Percentiles rank a stretch among this genome's conserved stretches.
phyloP scores from a whole-genome alignment of 1,140 invertebrate species.

The Galleria mellonella region DNA sequence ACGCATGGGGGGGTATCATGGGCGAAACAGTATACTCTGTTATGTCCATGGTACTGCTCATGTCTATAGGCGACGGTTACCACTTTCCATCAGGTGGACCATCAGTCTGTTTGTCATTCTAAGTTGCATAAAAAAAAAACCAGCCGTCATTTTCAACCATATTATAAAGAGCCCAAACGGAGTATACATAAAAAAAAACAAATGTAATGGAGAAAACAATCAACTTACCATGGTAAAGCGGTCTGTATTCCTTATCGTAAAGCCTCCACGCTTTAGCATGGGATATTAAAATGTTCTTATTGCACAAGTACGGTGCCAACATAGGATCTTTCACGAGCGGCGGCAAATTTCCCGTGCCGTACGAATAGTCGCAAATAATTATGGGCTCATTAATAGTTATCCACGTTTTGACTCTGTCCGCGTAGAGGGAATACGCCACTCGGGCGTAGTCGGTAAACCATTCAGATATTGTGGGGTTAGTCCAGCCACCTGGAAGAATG shows the following conservation, averaged over 20 bases:
- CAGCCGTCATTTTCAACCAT: no score
- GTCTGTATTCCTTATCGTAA: slow-evolving; percentile 75
- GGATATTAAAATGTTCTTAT: slow-evolving; percentile 69
- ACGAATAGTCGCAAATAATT: slow-evolving; percentile 38
- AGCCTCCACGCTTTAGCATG: slow-evolving; percentile 75
- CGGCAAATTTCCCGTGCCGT: slow-evolving; percentile 48
- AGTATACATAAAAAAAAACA: no score
- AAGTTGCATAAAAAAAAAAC: no score
- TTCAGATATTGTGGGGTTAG: slow-evolving; percentile 55
- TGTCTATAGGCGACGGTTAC: no score
- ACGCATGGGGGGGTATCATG: no score
- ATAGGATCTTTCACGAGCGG: slow-evolving; percentile 53
- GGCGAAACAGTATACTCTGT: no score
- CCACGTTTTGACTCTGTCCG: slow-evolving; percentile 48
- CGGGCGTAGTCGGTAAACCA: slow-evolving; percentile 50
- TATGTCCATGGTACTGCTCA: no score
- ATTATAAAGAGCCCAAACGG: no score
- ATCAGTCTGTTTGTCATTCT: no score
- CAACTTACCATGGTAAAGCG: slow-evolving; percentile 4
- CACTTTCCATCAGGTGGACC: no score
- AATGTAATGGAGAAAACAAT: slow-evolving; percentile 7
- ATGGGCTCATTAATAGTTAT: slow-evolving; percentile 25
- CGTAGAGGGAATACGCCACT: slow-evolving; percentile 39
- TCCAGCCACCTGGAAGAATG: slow-evolving; percentile 70
- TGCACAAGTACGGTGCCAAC: slow-evolving; percentile 64